Evolutionary conservation across 2,888 invertebrate species (phyloP).

Genomic region (Folsomia candida): DNA sequence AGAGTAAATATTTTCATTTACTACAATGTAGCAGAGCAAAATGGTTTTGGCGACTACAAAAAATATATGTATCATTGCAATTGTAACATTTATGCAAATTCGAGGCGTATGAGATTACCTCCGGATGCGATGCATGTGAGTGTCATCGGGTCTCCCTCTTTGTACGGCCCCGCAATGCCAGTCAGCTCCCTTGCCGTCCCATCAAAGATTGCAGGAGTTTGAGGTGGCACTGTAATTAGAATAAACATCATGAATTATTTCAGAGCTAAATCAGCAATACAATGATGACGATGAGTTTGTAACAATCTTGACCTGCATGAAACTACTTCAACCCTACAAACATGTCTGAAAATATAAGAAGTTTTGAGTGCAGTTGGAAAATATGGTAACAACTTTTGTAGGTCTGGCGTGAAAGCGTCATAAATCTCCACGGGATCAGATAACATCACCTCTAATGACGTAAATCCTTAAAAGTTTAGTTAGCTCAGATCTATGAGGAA

Average conservation of each 20-base stretch:
- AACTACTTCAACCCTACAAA: not conserved
- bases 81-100: constrained; percentile 65
- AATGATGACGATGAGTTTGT: not conserved
- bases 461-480: not conserved
- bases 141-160: constrained; percentile 68
- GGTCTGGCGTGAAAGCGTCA: not conserved
- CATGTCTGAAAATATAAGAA: not conserved
- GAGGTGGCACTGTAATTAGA: constrained; percentile 59
- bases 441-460: too few relatives aligned
- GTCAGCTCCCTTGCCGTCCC: constrained; percentile 65
- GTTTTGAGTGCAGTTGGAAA: not conserved
- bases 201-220: constrained; percentile 70
- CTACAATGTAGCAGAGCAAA: constrained; percentile 1
- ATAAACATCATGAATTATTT: not conserved
- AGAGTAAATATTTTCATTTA: not conserved
- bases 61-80: not conserved
- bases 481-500: not conserved
- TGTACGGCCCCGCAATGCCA: constrained; percentile 68
- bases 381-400: not conserved
- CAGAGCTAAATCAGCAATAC: not conserved
- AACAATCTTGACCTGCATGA: not conserved
- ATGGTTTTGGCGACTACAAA: not conserved
- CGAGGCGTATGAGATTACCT: constrained; percentile 73
- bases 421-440: not conserved
- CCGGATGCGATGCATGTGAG: constrained; percentile 73